Evolutionary conservation across 2,888 invertebrate species (phyloP).

Genomic region (Germaria angustata): DNA sequence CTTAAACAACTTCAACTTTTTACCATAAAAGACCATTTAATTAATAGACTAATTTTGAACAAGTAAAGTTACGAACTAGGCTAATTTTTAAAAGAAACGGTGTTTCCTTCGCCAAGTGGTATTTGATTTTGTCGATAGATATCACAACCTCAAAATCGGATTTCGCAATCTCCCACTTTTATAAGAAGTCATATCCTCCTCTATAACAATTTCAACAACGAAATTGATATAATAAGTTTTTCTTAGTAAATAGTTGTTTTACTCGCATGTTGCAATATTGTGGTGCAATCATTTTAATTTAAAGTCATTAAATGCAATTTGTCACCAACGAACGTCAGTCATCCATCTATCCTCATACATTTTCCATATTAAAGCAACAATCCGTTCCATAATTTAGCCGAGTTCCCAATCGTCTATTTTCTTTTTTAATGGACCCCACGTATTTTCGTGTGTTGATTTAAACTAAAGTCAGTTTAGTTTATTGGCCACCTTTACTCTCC

Average conservation of each 20-base stretch:
- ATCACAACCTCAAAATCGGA: not conserved
- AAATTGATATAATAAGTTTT: not conserved
- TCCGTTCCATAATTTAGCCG: not conserved
- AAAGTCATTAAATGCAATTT: constrained; percentile 79
- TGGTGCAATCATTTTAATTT: constrained; percentile 78
- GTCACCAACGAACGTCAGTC: constrained; percentile 72
- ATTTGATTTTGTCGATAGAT: not conserved
- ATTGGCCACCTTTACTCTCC: constrained; percentile 1
- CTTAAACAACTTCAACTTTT: too few species aligned
- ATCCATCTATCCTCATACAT: constrained; percentile 10
- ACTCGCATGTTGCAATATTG: constrained; percentile 33
- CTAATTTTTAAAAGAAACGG: not conserved
- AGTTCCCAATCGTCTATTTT: not conserved
- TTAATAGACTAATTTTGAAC: too few species aligned
- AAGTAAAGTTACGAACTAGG: too few species aligned
- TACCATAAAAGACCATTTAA: too few species aligned
- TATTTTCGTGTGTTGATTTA: constrained; percentile 42
- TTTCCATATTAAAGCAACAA: constrained; percentile 4
- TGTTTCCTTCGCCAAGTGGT: not conserved
- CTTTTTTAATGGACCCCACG: constrained; percentile 11
- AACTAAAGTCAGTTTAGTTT: constrained; percentile 18
- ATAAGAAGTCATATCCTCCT: not conserved
- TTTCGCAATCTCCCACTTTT: constrained; percentile 27
- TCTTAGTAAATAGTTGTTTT: constrained; percentile 47
- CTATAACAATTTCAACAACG: not conserved